phyloP scores from a whole-genome alignment of 1,140 invertebrate species.

The Physella acuta region DNA sequence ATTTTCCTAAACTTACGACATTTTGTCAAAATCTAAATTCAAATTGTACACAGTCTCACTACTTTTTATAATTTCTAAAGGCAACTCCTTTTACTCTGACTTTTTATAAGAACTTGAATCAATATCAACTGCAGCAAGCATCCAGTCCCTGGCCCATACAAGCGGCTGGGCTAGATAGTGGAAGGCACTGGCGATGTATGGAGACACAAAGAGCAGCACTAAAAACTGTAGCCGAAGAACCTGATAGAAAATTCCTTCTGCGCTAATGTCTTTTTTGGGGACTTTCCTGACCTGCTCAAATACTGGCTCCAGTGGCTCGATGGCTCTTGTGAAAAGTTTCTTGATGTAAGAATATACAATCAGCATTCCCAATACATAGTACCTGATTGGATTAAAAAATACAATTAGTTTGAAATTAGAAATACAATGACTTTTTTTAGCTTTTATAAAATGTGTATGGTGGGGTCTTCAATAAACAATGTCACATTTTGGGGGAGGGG shows the following conservation, averaged over 20 bases:
- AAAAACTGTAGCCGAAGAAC: slow-evolving; percentile 4
- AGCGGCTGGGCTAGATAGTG: slow-evolving; percentile 2
- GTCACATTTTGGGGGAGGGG: too few relatives aligned
- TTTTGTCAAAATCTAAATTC: too few relatives aligned
- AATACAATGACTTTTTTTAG: too few relatives aligned
- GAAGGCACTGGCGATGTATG: neutral
- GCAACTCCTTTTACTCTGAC: too few relatives aligned
- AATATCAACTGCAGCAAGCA: neutral
- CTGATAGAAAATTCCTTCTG: slow-evolving; percentile 16
- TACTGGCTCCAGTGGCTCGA: slow-evolving; percentile 5
- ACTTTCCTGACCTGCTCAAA: slow-evolving; percentile 7
- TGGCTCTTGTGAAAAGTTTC: neutral
- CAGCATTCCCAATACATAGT: neutral
- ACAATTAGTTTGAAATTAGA: too few relatives aligned
- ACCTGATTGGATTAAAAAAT: too few relatives aligned
- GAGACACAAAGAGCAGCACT: neutral
- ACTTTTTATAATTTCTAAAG: too few relatives aligned
- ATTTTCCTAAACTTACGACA: too few relatives aligned
- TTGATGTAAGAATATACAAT: neutral
- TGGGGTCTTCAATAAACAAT: too few relatives aligned
- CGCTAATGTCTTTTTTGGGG: slow-evolving; percentile 13
- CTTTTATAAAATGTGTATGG: too few relatives aligned
- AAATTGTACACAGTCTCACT: too few relatives aligned
- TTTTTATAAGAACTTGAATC: neutral
- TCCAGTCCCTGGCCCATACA: neutral